These are phyloP conservation scores for Alosa alosa DNA, from an alignment of 2,113 vertebrate species.

Conservation along the genomic window DNA sequence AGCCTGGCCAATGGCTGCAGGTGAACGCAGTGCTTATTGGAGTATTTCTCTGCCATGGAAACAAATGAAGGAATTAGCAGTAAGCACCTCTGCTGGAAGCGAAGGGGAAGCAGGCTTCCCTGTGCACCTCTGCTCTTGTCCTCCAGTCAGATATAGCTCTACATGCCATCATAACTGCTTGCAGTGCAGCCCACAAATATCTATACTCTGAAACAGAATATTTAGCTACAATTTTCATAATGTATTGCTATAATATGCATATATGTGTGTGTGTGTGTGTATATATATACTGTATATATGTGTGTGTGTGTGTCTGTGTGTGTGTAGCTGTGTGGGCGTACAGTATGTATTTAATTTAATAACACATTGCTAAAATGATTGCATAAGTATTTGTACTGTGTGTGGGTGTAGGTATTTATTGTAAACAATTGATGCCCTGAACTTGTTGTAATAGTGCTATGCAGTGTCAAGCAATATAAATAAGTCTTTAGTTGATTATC, in stretches of 20 bases:
- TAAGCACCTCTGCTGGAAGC: constrained; percentile 54
- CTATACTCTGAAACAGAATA: background rate
- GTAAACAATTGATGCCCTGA: background rate
- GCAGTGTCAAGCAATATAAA: background rate
- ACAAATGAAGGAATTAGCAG: constrained; percentile 67
- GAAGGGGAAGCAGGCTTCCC: constrained; percentile 23
- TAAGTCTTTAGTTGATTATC: background rate
- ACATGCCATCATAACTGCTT: constrained; percentile 7
- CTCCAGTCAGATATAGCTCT: constrained; percentile 52
- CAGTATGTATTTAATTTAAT: too few species aligned
- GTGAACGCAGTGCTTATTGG: constrained; percentile 59
- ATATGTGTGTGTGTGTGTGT: too few species aligned
- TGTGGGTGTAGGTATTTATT: background rate
- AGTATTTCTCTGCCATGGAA: constrained; percentile 42
- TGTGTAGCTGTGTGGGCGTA: too few species aligned
- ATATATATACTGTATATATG: too few species aligned
- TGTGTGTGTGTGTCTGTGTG: too few species aligned
- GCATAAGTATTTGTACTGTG: background rate
- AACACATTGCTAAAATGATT: background rate
- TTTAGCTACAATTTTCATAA: background rate
- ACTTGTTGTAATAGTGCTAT: background rate
- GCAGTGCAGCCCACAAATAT: constrained; percentile 22
- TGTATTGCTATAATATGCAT: background rate
- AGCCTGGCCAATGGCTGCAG: constrained; percentile 53
- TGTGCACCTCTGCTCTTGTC: constrained; percentile 38